Conservation (phyloP, 2,888 invertebrate species). For the Halictus quadricinctus region DNA sequence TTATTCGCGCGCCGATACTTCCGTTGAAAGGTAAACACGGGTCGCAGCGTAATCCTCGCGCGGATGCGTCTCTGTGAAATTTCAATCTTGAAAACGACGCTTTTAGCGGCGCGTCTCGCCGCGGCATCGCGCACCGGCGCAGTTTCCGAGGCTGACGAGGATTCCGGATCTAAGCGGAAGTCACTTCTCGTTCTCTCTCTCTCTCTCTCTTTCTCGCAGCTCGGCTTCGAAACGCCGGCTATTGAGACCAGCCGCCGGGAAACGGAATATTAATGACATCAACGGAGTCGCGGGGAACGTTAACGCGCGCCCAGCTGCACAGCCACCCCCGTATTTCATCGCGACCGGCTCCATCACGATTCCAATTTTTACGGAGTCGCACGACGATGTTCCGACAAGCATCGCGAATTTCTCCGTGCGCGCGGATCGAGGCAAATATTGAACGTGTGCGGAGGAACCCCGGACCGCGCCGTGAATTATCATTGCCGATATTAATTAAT, state of each 20-base stretch:
- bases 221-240: constrained; percentile 20
- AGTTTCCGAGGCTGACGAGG: constrained; percentile 5
- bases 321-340: not conserved
- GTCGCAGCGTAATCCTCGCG: constrained; percentile 40
- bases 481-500: not conserved
- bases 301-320: not conserved
- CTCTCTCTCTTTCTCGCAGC: not conserved
- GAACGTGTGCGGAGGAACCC: not conserved
- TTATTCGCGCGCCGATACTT: constrained; percentile 63
- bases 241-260: not conserved
- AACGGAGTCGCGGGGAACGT: constrained; percentile 10
- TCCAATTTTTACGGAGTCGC: constrained; percentile 16
- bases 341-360: not conserved
- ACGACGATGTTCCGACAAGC: not conserved
- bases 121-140: not conserved
- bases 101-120: constrained; percentile 16
- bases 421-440: not conserved
- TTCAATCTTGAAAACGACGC: constrained; percentile 51
- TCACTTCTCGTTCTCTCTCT: not conserved
- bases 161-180: constrained; percentile 9
- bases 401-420: not conserved
- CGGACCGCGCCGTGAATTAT: not conserved
- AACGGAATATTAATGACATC: constrained; percentile 24
- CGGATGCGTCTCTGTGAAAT: constrained; percentile 47
- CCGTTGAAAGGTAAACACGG: constrained; percentile 47